These are phyloP conservation scores for Pseudopipra pipra DNA, from an alignment of 2,113 vertebrate species.

Conservation along the genomic window DNA sequence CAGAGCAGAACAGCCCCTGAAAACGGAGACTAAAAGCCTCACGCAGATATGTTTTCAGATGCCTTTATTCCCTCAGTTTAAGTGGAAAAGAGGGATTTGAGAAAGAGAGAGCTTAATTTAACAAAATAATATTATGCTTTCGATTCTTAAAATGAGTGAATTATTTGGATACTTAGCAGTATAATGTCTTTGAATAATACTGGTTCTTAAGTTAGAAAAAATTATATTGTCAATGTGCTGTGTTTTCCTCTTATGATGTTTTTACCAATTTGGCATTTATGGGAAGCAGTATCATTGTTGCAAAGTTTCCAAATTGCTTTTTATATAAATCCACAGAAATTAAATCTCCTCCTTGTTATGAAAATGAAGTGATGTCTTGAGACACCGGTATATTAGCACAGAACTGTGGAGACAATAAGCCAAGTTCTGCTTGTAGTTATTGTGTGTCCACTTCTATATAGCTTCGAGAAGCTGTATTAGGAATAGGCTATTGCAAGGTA, in stretches of 20 bases:
- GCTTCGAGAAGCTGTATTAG: background rate
- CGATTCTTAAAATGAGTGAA: slow-evolving; percentile 50
- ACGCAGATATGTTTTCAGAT: background rate
- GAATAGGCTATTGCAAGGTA: background rate
- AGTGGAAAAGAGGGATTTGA: slow-evolving; percentile 24
- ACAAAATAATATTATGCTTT: slow-evolving; percentile 30
- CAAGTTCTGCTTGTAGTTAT: slow-evolving; percentile 12
- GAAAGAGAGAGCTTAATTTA: slow-evolving; percentile 19
- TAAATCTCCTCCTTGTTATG: slow-evolving; percentile 68
- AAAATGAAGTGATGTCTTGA: slow-evolving; percentile 63
- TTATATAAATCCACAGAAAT: slow-evolving; percentile 62
- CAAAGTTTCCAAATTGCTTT: slow-evolving; percentile 70
- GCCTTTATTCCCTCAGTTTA: background rate
- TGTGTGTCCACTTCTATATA: slow-evolving; percentile 1
- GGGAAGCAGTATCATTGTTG: slow-evolving; percentile 65
- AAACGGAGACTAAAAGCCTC: background rate
- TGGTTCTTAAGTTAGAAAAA: slow-evolving; percentile 54
- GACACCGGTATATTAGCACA: slow-evolving; percentile 39
- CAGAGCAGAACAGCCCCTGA: background rate
- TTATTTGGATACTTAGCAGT: slow-evolving; percentile 50
- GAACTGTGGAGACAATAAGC: slow-evolving; percentile 40
- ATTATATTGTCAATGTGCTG: slow-evolving; percentile 2
- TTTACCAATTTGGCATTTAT: slow-evolving; percentile 60
- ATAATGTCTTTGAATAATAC: slow-evolving; percentile 68
- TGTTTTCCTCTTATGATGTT: slow-evolving; percentile 45